phyloP scores from a whole-genome alignment of 2,888 invertebrate genomes.

The Cryptophagus acutangulus region DNA sequence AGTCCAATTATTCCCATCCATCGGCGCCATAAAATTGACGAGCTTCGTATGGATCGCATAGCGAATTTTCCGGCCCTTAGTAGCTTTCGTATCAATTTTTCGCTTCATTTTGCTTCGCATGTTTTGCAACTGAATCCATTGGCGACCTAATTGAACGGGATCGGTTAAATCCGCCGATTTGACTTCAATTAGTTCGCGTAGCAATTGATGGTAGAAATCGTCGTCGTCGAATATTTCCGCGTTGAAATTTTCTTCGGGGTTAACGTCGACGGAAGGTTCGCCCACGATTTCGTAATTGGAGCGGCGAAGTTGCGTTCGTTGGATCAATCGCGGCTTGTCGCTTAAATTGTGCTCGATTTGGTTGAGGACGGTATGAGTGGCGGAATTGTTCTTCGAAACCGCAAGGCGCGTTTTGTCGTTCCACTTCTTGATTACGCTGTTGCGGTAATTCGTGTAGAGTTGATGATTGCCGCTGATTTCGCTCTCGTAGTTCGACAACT shows the following conservation, averaged over 20 bases:
- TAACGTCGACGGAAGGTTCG: conserved; percentile 19
- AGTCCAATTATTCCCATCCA: conserved; percentile 63
- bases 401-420: conserved; percentile 83
- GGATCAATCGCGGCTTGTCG: conserved; percentile 71
- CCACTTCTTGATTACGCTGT: conserved; percentile 87
- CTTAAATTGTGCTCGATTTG: conserved; percentile 82
- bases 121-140: conserved; percentile 89
- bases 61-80: conserved; percentile 88
- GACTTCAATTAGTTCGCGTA: conserved; percentile 87
- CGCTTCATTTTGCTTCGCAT: conserved; percentile 87
- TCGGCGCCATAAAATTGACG: conserved; percentile 86
- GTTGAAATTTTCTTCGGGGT: conserved; percentile 57
- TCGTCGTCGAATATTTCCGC: conserved; percentile 92
- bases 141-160: conserved; percentile 79
- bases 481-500: conserved; percentile 56
- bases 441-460: conserved; percentile 63
- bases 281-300: conserved; percentile 69
- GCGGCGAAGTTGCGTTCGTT: conserved; percentile 74
- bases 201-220: conserved; percentile 92
- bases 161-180: conserved; percentile 80
- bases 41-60: conserved; percentile 81
- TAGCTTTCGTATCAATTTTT: conserved; percentile 88
- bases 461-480: conserved; percentile 56
- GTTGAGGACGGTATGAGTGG: conserved; percentile 56
- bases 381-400: conserved; percentile 58